These are phyloP conservation scores for Apodemus sylvaticus DNA, from an alignment of 2,113 vertebrate species.

Conservation along the genomic window DNA sequence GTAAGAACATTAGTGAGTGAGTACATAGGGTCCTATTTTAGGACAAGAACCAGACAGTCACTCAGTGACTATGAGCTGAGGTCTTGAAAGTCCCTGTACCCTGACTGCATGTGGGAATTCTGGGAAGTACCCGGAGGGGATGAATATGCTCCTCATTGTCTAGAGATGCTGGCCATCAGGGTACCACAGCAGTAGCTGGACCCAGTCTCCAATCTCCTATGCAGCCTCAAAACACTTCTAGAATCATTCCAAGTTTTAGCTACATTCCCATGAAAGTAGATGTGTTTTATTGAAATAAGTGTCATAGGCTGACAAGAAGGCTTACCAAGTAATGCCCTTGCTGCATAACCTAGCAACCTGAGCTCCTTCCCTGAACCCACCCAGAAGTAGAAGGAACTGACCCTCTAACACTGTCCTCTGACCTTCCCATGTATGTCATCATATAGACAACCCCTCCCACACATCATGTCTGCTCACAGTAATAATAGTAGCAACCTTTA, in stretches of 20 bases:
- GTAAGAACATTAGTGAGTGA: neutral
- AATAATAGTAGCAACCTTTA: neutral
- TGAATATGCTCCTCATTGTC: neutral
- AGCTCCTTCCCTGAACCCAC: neutral
- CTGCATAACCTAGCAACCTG: neutral
- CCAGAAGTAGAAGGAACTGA: neutral
- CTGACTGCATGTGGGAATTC: neutral
- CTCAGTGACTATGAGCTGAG: neutral
- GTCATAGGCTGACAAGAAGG: neutral
- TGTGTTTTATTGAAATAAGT: slow-evolving; percentile 34
- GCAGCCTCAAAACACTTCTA: slow-evolving; percentile 1
- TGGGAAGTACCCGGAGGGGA: neutral
- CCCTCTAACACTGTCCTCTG: neutral
- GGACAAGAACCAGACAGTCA: neutral
- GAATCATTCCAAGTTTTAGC: neutral
- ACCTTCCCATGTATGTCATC: neutral
- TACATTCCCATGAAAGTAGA: neutral
- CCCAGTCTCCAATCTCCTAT: neutral
- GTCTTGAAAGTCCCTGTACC: neutral
- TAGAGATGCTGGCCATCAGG: neutral
- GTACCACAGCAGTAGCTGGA: neutral
- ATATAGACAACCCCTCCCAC: too few relatives aligned
- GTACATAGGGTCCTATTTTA: neutral
- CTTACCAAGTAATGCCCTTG: neutral
- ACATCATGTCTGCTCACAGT: neutral